phyloP scores from a whole-genome alignment of 1,140 invertebrate genomes.

The Drosophila tsacasi region DNA sequence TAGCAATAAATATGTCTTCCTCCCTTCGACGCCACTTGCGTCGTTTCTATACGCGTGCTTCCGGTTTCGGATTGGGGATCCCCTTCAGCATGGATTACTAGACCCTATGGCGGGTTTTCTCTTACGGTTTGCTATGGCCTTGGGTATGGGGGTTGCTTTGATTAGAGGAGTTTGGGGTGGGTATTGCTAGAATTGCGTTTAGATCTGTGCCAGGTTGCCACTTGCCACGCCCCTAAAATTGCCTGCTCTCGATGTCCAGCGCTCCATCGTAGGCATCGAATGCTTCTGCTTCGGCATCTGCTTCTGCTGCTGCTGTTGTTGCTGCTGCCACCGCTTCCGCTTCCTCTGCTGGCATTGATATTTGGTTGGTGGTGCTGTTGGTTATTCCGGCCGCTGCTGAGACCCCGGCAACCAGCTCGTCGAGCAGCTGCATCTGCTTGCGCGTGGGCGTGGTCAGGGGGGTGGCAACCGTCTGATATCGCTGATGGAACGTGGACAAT shows the following conservation, averaged over 20 bases:
- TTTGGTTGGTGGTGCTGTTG: conserved; percentile 14
- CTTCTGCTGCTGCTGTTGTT: background rate
- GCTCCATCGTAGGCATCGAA: conserved; percentile 54
- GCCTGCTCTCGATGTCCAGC: conserved; percentile 54
- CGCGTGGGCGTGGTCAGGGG: conserved; percentile 68
- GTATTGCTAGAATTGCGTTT: conserved; percentile 78
- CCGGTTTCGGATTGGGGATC: background rate
- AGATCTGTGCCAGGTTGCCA: conserved; percentile 30
- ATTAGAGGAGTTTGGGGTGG: background rate
- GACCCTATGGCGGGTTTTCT: conserved; percentile 12
- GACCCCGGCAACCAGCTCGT: conserved; percentile 58
- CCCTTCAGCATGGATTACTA: conserved; percentile 42
- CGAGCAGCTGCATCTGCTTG: conserved; percentile 70
- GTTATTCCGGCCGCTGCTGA: conserved; percentile 7
- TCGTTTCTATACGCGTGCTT: conserved; percentile 3
- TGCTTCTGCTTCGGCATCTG: background rate
- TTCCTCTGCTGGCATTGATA: background rate
- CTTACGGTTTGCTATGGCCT: conserved; percentile 9
- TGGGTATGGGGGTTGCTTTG: background rate
- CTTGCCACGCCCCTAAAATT: conserved; percentile 49
- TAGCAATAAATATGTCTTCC: conserved; percentile 72
- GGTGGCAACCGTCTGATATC: conserved; percentile 86
- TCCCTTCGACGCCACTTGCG: conserved; percentile 5
- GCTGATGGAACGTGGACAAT: conserved; percentile 90
- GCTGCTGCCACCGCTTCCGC: too few species aligned